These are phyloP conservation scores for Corbicula japonica DNA, from an alignment of 2,888 invertebrate genomes.

Conservation along the genomic window DNA sequence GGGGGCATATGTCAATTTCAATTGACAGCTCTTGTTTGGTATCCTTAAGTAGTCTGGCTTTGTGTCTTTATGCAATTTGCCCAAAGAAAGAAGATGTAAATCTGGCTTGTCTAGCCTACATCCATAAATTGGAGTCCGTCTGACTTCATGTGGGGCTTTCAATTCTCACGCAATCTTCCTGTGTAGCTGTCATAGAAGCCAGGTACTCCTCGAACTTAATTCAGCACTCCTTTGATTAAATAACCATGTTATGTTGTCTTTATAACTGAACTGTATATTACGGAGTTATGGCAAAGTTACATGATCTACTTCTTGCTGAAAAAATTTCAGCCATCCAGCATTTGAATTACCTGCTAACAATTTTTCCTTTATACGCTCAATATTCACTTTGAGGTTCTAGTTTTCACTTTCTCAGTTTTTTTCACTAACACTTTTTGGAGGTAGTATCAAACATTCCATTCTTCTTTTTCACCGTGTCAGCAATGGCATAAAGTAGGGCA, in stretches of 20 bases:
- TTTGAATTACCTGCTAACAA: neutral
- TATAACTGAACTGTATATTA: neutral
- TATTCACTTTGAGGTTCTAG: conserved; percentile 32
- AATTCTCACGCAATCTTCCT: conserved; percentile 2
- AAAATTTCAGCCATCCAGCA: conserved; percentile 29
- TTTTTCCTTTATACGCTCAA: conserved; percentile 8
- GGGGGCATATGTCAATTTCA: no score
- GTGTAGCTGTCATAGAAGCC: neutral
- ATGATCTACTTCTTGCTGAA: neutral
- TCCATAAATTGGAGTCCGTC: conserved; percentile 8
- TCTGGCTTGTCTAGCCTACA: conserved; percentile 11
- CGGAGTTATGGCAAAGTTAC: conserved; percentile 2
- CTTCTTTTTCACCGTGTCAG: conserved; percentile 36
- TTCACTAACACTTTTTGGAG: conserved; percentile 48
- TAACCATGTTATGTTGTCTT: neutral
- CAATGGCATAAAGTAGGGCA: conserved; percentile 32
- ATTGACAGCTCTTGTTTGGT: no score
- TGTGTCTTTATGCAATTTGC: neutral
- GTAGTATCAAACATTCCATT: conserved; percentile 38
- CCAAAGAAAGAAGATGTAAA: conserved; percentile 41
- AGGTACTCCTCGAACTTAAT: neutral
- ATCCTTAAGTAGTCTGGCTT: neutral
- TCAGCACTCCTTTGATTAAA: neutral
- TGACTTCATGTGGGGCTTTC: conserved; percentile 21
- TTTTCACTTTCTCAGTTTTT: conserved; percentile 43